Evolutionary conservation across 1,140 invertebrate species (phyloP), one percentile per base, ranked within the genome.

Genomic region (Ceratosolen solmsi): DNA sequence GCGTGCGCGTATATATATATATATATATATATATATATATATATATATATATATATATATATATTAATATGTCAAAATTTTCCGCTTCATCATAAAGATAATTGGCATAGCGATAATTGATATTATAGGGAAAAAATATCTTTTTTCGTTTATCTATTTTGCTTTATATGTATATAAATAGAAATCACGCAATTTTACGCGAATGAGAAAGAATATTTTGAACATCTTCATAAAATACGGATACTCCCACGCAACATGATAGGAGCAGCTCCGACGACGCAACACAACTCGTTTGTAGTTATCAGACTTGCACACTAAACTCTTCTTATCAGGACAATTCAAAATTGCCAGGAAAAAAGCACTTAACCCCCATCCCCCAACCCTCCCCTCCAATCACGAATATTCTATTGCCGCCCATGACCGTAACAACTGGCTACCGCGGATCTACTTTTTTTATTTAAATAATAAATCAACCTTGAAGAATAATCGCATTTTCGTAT

Each of bases 71-170:
- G n/a, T n/a, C n/a, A n/a, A 51, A 79, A 79, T 72, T 60, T 79
- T 79, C 78, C 78, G 9, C 11, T 7, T 36, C 60, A 49, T 51
- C 51, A 41, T 58, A 58, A 33, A 71, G 22, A 71, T 51, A 71
- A 70, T 78, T 68, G 51, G 51, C 71, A 30, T 33, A 30, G 15
- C 0, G 13, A 58, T 74, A 54, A 73, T 22, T n/a, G 63, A 68
- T 11, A n/a, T 38, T 20, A 17, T 0, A 22, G 2, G 33, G 17
- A 38, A 38, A 68, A 68, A 17, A 63, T 13, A 22, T 1, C 41
- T 33, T 33, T 51, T 73, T 54, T 20, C 22, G 25, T 51, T 49
- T 72, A 72, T 49, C 41, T 27, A 72, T 72, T 72, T 49, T 72
- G 15, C n/a, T 71, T 25, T 27, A 46, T 41, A 49, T 51, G 22